Percentiles rank a stretch among this genome's conserved stretches.
These are phyloP conservation scores for Brachionus koreanus DNA, from an alignment of 1,140 invertebrate genomes.

Conservation along the genomic window DNA sequence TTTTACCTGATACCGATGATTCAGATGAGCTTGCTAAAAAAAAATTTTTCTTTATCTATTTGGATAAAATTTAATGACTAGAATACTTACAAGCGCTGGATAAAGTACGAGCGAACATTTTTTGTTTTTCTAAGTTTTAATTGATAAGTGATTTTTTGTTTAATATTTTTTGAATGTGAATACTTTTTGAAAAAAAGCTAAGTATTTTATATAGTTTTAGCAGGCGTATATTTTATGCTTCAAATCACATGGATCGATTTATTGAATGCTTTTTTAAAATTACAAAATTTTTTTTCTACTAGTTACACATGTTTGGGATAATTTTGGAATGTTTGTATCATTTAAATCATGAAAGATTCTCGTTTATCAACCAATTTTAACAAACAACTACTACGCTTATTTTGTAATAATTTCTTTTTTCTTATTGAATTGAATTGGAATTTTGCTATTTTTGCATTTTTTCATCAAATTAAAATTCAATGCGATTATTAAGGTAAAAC, in stretches of 20 bases:
- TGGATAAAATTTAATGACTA: not conserved
- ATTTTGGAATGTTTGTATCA: constrained; percentile 18
- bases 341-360: not conserved
- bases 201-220: constrained; percentile 27
- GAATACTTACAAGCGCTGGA: not conserved
- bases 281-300: not conserved
- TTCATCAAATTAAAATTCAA: constrained; percentile 10
- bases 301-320: constrained; percentile 16
- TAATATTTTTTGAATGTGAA: constrained; percentile 8
- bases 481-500: not conserved
- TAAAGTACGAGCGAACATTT: constrained; percentile 11
- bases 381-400: not conserved
- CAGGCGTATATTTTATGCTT: not conserved
- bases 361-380: not conserved
- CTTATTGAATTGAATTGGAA: constrained; percentile 2
- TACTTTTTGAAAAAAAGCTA: not conserved
- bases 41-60: not conserved
- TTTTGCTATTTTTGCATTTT: not conserved
- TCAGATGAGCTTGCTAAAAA: not conserved
- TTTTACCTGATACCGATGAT: not conserved
- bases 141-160: not conserved
- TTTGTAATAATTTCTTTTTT: not conserved
- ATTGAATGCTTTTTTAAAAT: not conserved
- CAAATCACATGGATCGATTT: constrained; percentile 28
- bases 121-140: not conserved